Percentiles rank a stretch among this genome's conserved stretches.
Evolutionary conservation across 1,140 invertebrate species (phyloP).

Genomic region (Thereuonema tuberculata): DNA sequence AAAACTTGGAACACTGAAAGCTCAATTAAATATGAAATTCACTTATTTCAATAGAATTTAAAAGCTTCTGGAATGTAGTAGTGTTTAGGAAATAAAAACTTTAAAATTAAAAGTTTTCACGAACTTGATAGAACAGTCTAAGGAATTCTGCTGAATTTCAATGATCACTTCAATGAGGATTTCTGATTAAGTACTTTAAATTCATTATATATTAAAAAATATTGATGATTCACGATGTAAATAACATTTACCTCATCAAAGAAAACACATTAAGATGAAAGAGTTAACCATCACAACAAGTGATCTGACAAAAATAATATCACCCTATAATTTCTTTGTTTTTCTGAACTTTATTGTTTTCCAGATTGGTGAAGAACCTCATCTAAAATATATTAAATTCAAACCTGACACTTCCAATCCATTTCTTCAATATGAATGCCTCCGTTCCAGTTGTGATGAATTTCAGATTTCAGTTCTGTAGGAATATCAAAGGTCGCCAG

Average conservation of each 20-base stretch:
- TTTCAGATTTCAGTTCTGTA: neutral
- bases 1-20: neutral
- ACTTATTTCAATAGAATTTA: neutral
- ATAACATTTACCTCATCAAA: no score
- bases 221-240: no score
- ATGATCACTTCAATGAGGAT: no score
- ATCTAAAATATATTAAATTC: neutral
- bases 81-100: neutral
- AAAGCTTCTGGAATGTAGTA: neutral
- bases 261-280: neutral
- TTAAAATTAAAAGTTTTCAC: neutral
- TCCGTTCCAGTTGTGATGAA: neutral
- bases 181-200: no score
- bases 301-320: neutral
- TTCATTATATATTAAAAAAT: no score
- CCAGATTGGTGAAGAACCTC: neutral
- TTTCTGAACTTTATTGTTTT: neutral
- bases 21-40: neutral
- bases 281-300: neutral
- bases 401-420: slow-evolving; percentile 7
- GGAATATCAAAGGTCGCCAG: neutral
- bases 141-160: no score
- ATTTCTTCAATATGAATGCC: neutral
- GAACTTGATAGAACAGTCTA: neutral
- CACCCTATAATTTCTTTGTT: neutral